Base-by-base conservation (phyloP, 1,140 invertebrate species). In the Aphaenogaster floridana region DNA sequence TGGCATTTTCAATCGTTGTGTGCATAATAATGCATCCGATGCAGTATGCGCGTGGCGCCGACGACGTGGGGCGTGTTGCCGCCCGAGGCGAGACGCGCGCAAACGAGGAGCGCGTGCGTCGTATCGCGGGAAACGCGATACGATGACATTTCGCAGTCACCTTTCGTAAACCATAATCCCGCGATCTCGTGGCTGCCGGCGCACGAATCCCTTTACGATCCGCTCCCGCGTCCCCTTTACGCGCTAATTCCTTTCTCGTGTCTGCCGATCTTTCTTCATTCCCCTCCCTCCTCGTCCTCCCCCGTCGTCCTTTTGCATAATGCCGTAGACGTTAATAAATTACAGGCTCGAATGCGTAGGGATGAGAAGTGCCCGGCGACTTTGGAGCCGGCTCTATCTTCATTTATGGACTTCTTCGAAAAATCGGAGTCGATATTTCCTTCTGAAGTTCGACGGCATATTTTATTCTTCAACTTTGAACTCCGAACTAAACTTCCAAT, bases 81-180 rank as follows among this genome's bases (percentile, higher is more conserved):
- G 61, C 63, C 36, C n/a, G 34, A 80, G 63, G 63, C 57, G 74
- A 45, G 48, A 52, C 78, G 48, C 63, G 78, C 45, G 48, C 78
- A 13, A 63, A 36, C 42, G 36, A 69, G 13, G 15, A 21, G 48
- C 39, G 63, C 78, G 66, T 39, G 63, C 63, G 17, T 79, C 63
- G 15, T 28, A 85, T 66, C 48, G 57, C 71, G 39, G 57, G 86
- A 85, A 88, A 91, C 79, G 48, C 71, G 87, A 91, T 87, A 80
- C 78, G 69, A 78, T 89, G 89, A 91, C 88, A 89, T 91, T 91
- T 91, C 71, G 76, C 72, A 83, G 68, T 79, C 71, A 88, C 86
- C 90, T 93, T 93, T 93, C 78, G 88, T 91, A 84, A 89, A 89
- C 76, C 71, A 78, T 90, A 92, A 93, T 93, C 88, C 66, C 90